Evolutionary conservation across 2,888 invertebrate species (phyloP).

Genomic region (Sclerodermus sp.): DNA sequence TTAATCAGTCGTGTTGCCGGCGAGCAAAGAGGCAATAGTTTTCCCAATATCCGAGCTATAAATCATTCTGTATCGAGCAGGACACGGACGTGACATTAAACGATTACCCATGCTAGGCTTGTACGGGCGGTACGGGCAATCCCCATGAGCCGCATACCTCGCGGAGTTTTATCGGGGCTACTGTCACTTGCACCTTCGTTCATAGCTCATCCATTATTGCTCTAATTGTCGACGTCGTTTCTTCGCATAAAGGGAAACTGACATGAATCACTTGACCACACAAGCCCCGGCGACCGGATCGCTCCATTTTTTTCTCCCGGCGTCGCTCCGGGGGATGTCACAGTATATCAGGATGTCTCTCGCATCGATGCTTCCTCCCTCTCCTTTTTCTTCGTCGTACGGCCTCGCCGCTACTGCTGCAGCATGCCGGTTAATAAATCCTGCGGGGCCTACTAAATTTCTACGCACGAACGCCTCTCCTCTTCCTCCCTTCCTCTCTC

Average conservation of each 20-base stretch:
- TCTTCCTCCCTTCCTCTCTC: too few relatives aligned
- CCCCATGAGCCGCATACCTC: slow-evolving; percentile 16
- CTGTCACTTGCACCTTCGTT: slow-evolving; percentile 13
- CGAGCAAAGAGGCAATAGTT: slow-evolving; percentile 5
- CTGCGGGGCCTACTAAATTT: too few relatives aligned
- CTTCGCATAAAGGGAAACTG: too few relatives aligned
- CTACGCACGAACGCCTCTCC: too few relatives aligned
- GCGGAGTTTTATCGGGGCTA: slow-evolving; percentile 18
- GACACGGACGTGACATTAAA: slow-evolving; percentile 25
- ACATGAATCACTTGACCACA: too few relatives aligned
- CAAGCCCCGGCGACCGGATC: too few relatives aligned
- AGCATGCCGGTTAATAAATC: too few relatives aligned
- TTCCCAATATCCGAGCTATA: slow-evolving; percentile 25
- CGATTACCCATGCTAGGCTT: slow-evolving; percentile 21
- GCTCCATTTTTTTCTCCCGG: too few relatives aligned
- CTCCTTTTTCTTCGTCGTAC: too few relatives aligned
- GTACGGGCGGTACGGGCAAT: slow-evolving; percentile 9
- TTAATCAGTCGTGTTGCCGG: slow-evolving; percentile 1
- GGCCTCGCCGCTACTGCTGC: too few relatives aligned
- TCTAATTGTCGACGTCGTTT: not conserved
- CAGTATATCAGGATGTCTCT: too few relatives aligned
- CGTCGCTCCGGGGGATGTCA: not conserved
- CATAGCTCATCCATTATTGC: slow-evolving; percentile 2
- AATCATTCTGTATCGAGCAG: slow-evolving; percentile 28
- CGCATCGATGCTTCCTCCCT: too few relatives aligned